A percentile compares a stretch with the other conserved stretches of the same genome.
phyloP scores from a whole-genome alignment of 2,113 vertebrate species.

The Benitochromis conjunctus region DNA sequence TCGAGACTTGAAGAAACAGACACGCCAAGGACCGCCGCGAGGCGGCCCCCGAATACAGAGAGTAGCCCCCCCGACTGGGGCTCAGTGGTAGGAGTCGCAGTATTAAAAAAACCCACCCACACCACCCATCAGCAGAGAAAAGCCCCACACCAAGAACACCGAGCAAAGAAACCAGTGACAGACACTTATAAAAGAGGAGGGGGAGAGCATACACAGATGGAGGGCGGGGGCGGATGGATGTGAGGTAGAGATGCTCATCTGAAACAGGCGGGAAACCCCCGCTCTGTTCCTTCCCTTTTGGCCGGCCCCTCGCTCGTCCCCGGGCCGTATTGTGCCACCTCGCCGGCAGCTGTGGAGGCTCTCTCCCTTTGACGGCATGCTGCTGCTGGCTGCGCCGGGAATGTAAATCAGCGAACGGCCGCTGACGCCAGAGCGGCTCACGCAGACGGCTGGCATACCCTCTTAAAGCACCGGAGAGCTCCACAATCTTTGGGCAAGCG shows the following conservation, averaged over 20 bases:
- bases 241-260: constrained; percentile 76
- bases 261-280: constrained; percentile 53
- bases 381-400: constrained; percentile 54
- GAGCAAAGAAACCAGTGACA: neutral
- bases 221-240: constrained; percentile 60
- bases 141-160: neutral
- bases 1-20: constrained; percentile 60
- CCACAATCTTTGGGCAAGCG: constrained; percentile 54
- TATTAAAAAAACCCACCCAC: neutral
- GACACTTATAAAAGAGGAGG: neutral
- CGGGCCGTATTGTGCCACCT: constrained; percentile 23
- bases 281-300: constrained; percentile 12
- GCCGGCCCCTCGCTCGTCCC: constrained; percentile 10
- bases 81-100: neutral
- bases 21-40: constrained; percentile 41
- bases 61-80: neutral
- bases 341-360: constrained; percentile 39
- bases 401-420: neutral
- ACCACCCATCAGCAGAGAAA: constrained; percentile 1
- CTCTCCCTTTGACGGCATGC: constrained; percentile 13
- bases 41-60: constrained; percentile 47
- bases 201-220: constrained; percentile 21
- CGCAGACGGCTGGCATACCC: neutral
- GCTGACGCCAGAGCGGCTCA: neutral
- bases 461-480: constrained; percentile 41